These are phyloP conservation scores for Frankliniella fusca DNA, from an alignment of 2,888 invertebrate genomes.

Conservation along the genomic window DNA sequence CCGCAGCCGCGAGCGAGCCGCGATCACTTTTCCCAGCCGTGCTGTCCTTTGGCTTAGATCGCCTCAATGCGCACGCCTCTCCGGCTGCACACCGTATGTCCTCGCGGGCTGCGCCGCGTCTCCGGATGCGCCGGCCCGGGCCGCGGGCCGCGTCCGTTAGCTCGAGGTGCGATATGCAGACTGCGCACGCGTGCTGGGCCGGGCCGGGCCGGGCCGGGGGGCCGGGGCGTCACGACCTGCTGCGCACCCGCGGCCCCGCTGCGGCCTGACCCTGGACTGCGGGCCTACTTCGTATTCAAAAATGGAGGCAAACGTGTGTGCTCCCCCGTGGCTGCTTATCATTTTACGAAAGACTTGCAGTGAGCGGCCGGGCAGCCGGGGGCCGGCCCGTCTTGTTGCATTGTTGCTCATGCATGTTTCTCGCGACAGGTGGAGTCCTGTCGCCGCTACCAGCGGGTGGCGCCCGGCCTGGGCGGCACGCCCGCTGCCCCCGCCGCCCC, in stretches of 20 bases:
- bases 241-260: too few relatives aligned
- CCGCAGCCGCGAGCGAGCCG: not conserved
- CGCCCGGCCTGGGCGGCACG: not conserved
- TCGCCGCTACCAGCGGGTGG: constrained; percentile 5
- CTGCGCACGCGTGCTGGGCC: not conserved
- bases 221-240: too few relatives aligned
- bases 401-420: not conserved
- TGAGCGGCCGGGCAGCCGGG: too few relatives aligned
- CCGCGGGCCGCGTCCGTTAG: not conserved
- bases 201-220: not conserved
- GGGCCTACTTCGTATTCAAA: not conserved
- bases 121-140: not conserved
- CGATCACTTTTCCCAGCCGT: not conserved
- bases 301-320: too few relatives aligned
- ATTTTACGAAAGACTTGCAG: too few relatives aligned
- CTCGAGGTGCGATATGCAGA: constrained; percentile 1
- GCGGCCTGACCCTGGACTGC: not conserved
- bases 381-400: too few relatives aligned
- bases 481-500: constrained; percentile 7
- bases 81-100: not conserved
- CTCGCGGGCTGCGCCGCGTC: not conserved
- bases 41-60: too few relatives aligned
- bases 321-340: too few relatives aligned
- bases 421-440: constrained; percentile 5
- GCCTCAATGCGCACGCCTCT: too few relatives aligned